phyloP scores from a whole-genome alignment of 2,113 vertebrate genomes.

The Meriones unguiculatus region DNA sequence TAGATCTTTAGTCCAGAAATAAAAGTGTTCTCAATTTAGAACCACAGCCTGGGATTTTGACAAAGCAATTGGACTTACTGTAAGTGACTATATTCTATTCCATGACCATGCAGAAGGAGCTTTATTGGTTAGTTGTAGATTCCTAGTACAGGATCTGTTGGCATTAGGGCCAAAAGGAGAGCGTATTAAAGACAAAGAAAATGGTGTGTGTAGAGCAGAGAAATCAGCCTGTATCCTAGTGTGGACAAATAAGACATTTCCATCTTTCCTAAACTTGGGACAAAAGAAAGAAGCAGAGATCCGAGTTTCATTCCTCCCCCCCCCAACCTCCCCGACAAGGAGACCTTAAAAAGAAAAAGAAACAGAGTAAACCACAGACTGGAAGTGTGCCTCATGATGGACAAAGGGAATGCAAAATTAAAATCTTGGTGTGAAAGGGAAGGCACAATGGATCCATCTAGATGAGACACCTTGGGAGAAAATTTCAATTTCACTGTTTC shows the following conservation, averaged over 20 bases:
- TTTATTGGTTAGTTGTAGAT: constrained; percentile 43
- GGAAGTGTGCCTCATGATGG: constrained; percentile 79
- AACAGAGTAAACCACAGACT: constrained; percentile 74
- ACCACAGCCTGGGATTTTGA: not conserved
- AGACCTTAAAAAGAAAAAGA: constrained; percentile 76
- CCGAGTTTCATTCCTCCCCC: constrained; percentile 66
- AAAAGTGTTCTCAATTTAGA: constrained; percentile 3
- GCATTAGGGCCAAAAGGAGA: not conserved
- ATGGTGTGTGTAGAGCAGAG: not conserved
- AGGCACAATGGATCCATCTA: constrained; percentile 84
- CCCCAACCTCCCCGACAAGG: constrained; percentile 58
- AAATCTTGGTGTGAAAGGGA: constrained; percentile 87
- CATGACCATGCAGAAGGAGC: not conserved
- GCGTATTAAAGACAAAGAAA: constrained; percentile 47
- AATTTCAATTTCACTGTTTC: constrained; percentile 87
- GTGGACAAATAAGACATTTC: constrained; percentile 22
- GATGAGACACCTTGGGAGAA: constrained; percentile 86
- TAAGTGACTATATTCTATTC: not conserved
- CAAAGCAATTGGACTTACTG: not conserved
- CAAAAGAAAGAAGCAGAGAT: constrained; percentile 60
- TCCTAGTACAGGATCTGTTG: not conserved
- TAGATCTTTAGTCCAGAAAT: constrained; percentile 2
- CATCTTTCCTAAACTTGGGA: constrained; percentile 73
- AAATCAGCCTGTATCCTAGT: constrained; percentile 12
- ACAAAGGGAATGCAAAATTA: constrained; percentile 90